Conservation (phyloP, 2,888 invertebrate species). For the Troides oblongomaculatus region DNA sequence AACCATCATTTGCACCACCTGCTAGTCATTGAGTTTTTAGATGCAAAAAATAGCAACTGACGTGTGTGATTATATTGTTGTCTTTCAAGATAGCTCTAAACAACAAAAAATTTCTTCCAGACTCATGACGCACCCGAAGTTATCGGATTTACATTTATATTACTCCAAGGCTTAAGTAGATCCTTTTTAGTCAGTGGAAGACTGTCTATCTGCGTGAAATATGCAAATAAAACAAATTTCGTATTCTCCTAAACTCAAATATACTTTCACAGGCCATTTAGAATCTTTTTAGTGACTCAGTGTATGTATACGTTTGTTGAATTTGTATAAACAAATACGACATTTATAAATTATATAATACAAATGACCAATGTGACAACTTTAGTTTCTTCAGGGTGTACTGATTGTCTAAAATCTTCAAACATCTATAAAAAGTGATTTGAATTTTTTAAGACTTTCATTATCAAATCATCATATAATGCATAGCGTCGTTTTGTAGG, state of each 20-base stretch:
- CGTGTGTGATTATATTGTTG: no score
- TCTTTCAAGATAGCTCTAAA: conserved; percentile 2
- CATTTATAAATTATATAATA: no score
- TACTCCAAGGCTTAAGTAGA: conserved; percentile 25
- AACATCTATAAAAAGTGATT: no score
- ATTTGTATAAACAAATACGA: not conserved
- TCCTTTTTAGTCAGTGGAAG: conserved; percentile 18
- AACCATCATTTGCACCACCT: no score
- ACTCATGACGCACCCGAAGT: conserved; percentile 12
- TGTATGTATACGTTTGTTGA: not conserved
- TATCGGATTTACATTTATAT: conserved; percentile 26
- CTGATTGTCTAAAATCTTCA: no score
- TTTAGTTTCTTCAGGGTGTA: no score
- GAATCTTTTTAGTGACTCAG: not conserved
- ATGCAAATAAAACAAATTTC: conserved; percentile 28
- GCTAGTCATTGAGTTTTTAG: no score
- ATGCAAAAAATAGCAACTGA: no score
- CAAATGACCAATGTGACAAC: no score
- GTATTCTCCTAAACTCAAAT: conserved; percentile 21
- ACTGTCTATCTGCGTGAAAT: conserved; percentile 23
- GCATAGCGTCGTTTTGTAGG: no score
- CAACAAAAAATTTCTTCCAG: conserved; percentile 16
- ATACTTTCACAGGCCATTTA: conserved; percentile 16
- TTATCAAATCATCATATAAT: no score
- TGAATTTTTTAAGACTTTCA: no score